Base-by-base conservation (phyloP, 2,888 invertebrate genomes). In the Gasteruption jaculator region DNA sequence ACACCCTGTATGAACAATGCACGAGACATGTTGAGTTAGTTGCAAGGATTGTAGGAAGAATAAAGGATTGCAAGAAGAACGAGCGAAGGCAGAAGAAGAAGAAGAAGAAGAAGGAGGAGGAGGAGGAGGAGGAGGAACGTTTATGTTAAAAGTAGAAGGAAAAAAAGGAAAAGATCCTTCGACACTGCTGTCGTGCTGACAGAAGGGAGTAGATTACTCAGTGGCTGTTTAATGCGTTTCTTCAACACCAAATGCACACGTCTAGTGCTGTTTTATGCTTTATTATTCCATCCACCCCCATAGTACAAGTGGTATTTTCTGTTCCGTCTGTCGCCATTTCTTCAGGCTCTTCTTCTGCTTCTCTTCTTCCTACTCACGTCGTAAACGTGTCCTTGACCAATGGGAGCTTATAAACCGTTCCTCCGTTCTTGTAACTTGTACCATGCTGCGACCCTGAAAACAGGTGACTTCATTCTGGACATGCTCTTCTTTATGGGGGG, bases 401-500 rank as follows among this genome's bases (percentile, higher is more conserved):
- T 46, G n/a, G n/a, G n/a, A n/a, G n/a, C n/a, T n/a, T n/a, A n/a
- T n/a, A n/a, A n/a, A 49, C 51, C 42, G 44, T 49, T 46, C 34
- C 34, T 33, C 29, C 37, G 45, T 35, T 41, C 44, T 18, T 42
- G 38, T 39, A 46, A 41, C 43, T 45, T 48, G 49, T 41, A 36
- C 22, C 41, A 34, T 35, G 24, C 43, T 27, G 39, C 38, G 48
- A 47, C 47, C 51, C 49, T 56, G 54, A 51, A 51, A 54, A 53
- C 54, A 54, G 57, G 56, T 56, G 56, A 56, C 56, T 55, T 45
- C 45, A 43, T 47, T 53, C 45, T 37, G 46, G 53, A 56, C 54
- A 49, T 51, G 56, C 49, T 49, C 46, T 45, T 18, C 54, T 44
- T 54, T 36, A 48, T 48, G 46, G 54, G 49, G 56, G 54, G 51